These are phyloP conservation scores for Bombus soroeensis DNA, from an alignment of 1,140 invertebrate species.

Conservation along the genomic window DNA sequence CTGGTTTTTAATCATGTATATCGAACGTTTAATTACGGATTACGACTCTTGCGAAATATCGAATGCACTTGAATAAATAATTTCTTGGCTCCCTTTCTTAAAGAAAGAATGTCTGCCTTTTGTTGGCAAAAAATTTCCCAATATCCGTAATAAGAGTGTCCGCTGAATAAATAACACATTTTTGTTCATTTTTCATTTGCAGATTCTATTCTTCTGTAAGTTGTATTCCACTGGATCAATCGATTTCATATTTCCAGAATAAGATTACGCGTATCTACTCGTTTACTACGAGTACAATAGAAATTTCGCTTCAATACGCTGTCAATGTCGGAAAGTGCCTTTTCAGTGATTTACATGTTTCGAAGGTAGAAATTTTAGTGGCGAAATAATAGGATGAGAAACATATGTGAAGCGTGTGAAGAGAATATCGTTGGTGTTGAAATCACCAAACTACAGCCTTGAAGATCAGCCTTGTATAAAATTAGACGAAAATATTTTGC, in stretches of 20 bases:
- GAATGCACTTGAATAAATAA: background rate
- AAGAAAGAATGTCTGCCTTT: no score
- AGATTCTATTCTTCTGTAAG: background rate
- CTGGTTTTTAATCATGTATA: background rate
- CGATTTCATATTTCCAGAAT: background rate
- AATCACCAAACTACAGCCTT: background rate
- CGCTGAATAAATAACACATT: background rate
- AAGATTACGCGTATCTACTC: background rate
- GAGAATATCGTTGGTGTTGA: background rate
- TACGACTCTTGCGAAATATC: background rate
- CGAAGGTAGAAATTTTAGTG: background rate
- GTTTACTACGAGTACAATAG: background rate
- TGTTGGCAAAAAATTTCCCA: no score
- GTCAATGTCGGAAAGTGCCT: background rate
- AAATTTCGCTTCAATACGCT: background rate
- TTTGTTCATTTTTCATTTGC: background rate
- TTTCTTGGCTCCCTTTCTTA: background rate
- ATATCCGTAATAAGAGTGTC: no score
- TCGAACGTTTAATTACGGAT: background rate
- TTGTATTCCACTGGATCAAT: no score
- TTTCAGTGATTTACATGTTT: background rate
- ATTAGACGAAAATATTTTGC: constrained; percentile 18
- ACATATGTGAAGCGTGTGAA: background rate
- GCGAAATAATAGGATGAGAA: background rate
- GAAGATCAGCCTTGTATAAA: background rate